Base-by-base conservation (phyloP, 2,888 invertebrate species). In the Stegophylla sp. region DNA sequence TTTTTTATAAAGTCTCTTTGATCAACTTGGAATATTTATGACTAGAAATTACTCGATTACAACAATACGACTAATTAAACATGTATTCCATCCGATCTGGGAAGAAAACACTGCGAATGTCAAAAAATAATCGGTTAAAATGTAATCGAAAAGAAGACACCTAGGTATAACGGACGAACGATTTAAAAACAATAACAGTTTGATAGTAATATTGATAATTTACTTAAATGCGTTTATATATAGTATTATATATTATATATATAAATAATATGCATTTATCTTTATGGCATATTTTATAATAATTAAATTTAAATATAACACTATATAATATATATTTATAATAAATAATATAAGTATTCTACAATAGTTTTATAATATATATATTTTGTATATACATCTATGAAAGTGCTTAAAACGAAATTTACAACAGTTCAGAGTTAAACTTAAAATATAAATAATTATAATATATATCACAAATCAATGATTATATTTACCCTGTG, bases 381-480 rank as follows among this genome's bases (percentile, higher is more conserved):
- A 20, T 67, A 17, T 23, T 45, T 45, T 51, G 17, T 73, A 61
- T 59, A 1, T 61, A 73, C 59, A 59, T 73, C 12, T 13, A 72
- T 23, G n/a, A n/a, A 23, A 63, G 63, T 48, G 34, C 45, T 61
- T 61, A 45, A 45, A 45, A 61, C 7, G 34, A 51, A 74, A 63
- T 20, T 10, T 74, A 74, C 63, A 74, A 48, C 28, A 74, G 74
- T 63, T 74, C 20, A 74, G 63, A 63, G 34, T 51, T 28, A 63
- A 28, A 59, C 59, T 56, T 56, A 72, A 73, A 74, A 51, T 63
- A 74, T 48, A 13, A 69, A 56, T 45, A 77, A 56, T 67, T 56
- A 67, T n/a, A n/a, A n/a, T n/a, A n/a, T n/a, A n/a, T 77, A 77
- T 77, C 77, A 77, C 77, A 77, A 77, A 67, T 67, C 59, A 77